Conservation (phyloP, 2,797 vertebrate species). For the Pipistrellus pygmaeus region DNA sequence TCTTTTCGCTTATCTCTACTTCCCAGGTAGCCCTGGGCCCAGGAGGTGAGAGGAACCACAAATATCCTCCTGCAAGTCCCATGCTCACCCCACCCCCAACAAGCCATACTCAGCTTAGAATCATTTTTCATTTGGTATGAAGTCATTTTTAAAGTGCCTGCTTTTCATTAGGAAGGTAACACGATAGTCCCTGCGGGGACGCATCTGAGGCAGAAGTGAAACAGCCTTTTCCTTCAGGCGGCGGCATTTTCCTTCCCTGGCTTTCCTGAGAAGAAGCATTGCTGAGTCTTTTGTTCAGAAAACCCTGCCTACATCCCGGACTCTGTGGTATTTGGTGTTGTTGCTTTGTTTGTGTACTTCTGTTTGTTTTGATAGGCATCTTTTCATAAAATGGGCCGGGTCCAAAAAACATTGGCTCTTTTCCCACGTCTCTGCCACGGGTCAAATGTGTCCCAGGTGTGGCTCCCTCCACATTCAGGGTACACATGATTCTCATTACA, state of each 20-base stretch:
- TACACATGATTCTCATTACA: conserved; percentile 70
- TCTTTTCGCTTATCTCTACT: not conserved
- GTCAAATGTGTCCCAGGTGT: conserved; percentile 64
- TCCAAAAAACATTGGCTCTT: not conserved
- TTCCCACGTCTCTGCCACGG: not conserved
- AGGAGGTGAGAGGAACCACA: not conserved
- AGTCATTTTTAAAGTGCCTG: conserved; percentile 74
- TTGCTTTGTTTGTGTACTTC: not conserved
- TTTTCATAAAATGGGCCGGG: not conserved
- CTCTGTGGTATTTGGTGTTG: not conserved
- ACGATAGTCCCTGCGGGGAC: not conserved
- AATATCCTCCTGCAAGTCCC: not conserved
- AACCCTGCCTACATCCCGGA: not conserved
- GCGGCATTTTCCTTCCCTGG: not conserved
- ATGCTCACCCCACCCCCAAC: not conserved
- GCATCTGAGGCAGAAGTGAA: not conserved
- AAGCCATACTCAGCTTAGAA: not conserved
- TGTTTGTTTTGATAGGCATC: not conserved
- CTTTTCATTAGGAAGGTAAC: conserved; percentile 76
- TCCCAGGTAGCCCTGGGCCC: not conserved
- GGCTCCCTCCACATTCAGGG: not conserved
- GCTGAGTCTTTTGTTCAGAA: conserved; percentile 32
- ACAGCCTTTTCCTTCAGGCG: conserved; percentile 22
- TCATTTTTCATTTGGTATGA: conserved; percentile 71
- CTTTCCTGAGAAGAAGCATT: not conserved